Evolutionary conservation across 2,888 invertebrate genomes (phyloP).

Genomic region (Chelonus formosanus): DNA sequence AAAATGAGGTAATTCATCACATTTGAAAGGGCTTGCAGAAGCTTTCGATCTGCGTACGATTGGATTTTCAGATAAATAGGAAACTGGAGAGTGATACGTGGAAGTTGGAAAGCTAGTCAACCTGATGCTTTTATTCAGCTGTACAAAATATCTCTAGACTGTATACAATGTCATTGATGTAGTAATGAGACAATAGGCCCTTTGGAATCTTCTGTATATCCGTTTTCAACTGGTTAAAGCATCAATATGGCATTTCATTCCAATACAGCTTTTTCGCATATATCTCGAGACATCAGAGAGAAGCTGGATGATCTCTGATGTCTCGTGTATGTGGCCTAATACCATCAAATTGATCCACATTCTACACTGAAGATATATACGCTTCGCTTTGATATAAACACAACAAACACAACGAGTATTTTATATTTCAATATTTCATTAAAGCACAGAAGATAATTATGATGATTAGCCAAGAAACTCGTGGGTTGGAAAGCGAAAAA

Average conservation of each 20-base stretch:
- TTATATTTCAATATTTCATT: too few species aligned
- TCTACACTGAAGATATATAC: too few species aligned
- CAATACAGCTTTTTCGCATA: conserved; percentile 6
- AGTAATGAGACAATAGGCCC: conserved; percentile 30
- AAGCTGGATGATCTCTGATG: background rate
- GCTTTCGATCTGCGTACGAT: background rate
- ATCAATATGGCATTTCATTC: conserved; percentile 23
- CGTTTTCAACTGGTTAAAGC: conserved; percentile 29
- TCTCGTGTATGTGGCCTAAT: too few species aligned
- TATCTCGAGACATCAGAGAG: background rate
- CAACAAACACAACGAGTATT: too few species aligned
- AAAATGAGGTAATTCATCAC: too few species aligned
- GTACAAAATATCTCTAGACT: conserved; percentile 11
- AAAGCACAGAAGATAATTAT: too few species aligned
- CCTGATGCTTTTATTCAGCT: conserved; percentile 13
- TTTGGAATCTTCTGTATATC: conserved; percentile 25
- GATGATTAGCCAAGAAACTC: too few species aligned
- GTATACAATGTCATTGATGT: conserved; percentile 20
- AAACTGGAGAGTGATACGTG: background rate
- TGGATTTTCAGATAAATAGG: conserved; percentile 13
- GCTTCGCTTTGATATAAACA: too few species aligned
- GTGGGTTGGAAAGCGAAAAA: too few species aligned
- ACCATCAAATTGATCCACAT: too few species aligned
- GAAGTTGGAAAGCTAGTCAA: conserved; percentile 9
- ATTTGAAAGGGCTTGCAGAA: too few species aligned